These are phyloP conservation scores for Arenaria interpres DNA, from an alignment of 2,113 vertebrate genomes.

Conservation along the genomic window DNA sequence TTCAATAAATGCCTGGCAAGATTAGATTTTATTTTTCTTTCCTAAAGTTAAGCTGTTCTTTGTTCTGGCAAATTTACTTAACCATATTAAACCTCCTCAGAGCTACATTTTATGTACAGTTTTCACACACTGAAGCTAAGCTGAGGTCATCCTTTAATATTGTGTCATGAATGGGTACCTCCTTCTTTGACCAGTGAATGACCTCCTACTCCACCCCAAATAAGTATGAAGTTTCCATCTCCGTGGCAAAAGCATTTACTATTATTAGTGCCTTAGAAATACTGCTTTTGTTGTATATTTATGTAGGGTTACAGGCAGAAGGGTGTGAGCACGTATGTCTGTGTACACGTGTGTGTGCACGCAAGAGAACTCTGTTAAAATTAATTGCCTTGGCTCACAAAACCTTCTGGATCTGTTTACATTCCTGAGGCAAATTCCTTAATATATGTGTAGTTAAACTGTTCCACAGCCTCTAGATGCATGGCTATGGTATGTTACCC, in stretches of 20 bases:
- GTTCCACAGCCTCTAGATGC: not conserved
- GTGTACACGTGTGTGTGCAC: not conserved
- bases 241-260: not conserved
- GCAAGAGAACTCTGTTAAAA: slow-evolving; percentile 13
- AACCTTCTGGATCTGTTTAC: slow-evolving; percentile 35
- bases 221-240: not conserved
- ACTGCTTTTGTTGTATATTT: not conserved
- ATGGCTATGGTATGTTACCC: not conserved
- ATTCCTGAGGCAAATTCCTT: slow-evolving; percentile 59
- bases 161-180: not conserved
- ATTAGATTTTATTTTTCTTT: slow-evolving; percentile 1
- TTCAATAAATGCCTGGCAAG: not conserved
- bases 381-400: slow-evolving; percentile 14
- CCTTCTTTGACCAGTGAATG: not conserved
- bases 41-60: not conserved
- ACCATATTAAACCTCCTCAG: not conserved
- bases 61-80: not conserved
- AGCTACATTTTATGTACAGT: not conserved
- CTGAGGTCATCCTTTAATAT: not conserved
- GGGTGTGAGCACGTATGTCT: not conserved
- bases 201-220: not conserved
- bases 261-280: not conserved
- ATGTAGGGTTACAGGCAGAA: not conserved
- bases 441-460: slow-evolving; percentile 19
- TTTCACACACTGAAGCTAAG: not conserved